A percentile compares a stretch with the other conserved stretches of the same genome.
Conservation (phyloP, 2,797 vertebrate species). For the Typhlichthys subterraneus region DNA sequence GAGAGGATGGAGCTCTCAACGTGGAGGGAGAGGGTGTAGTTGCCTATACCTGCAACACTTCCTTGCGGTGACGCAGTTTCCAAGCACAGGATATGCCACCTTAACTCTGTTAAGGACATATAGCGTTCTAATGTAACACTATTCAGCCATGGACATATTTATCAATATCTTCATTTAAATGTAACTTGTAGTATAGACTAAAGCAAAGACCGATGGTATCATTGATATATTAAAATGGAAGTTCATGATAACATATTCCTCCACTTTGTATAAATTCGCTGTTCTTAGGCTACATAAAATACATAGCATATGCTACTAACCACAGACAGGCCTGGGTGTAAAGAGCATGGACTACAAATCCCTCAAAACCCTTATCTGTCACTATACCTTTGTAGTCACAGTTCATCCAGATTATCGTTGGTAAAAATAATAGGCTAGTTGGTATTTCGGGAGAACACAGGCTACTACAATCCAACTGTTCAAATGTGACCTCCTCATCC, state of each 20-base stretch:
- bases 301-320: not conserved
- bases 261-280: conserved; percentile 34
- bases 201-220: conserved; percentile 44
- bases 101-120: conserved; percentile 41
- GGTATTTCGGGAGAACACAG: not conserved
- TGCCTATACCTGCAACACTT: conserved; percentile 73
- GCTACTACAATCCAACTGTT: conserved; percentile 9
- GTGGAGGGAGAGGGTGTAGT: conserved; percentile 54
- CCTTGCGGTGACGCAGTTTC: conserved; percentile 79
- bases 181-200: conserved; percentile 30
- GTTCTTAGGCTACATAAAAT: conserved; percentile 1
- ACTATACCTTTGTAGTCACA: conserved; percentile 20
- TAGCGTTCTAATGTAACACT: conserved; percentile 32
- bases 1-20: conserved; percentile 59
- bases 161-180: too few relatives aligned
- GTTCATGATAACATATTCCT: conserved; percentile 33
- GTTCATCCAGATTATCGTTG: too few relatives aligned
- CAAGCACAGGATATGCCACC: conserved; percentile 58
- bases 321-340: conserved; percentile 32
- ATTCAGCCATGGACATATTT: conserved; percentile 12
- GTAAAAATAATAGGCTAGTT: too few relatives aligned
- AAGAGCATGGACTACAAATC: conserved; percentile 41
- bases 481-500: conserved; percentile 48
- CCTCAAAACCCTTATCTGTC: conserved; percentile 8
- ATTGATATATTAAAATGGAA: conserved; percentile 41